phyloP scores from a whole-genome alignment of 2,888 invertebrate species.

The Asteroscopus sphinx region DNA sequence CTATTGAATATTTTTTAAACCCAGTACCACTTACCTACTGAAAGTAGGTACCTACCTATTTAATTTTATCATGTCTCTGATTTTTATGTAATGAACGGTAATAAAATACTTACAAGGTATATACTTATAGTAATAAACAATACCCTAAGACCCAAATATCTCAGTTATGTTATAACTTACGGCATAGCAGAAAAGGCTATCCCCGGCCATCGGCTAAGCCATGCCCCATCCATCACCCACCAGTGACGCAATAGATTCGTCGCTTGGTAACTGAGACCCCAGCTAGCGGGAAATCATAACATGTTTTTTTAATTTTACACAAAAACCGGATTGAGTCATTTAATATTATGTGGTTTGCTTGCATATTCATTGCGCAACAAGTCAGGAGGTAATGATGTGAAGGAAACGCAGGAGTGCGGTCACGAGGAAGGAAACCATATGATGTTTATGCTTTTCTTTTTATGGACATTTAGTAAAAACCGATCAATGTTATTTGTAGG shows the following conservation, averaged over 20 bases:
- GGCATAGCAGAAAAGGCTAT: not conserved
- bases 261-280: not conserved
- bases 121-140: too few relatives aligned
- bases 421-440: conserved; percentile 25
- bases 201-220: too few relatives aligned
- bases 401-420: not conserved
- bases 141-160: too few relatives aligned
- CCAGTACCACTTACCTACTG: not conserved
- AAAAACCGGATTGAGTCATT: conserved; percentile 3
- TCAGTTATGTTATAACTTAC: too few relatives aligned
- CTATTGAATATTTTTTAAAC: not conserved
- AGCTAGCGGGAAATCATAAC: not conserved
- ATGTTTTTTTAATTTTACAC: not conserved
- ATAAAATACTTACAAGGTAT: too few relatives aligned
- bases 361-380: not conserved
- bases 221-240: too few relatives aligned
- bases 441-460: not conserved
- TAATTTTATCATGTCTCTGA: too few relatives aligned
- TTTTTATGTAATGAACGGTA: too few relatives aligned
- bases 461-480: not conserved
- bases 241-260: not conserved
- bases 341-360: not conserved
- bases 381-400: not conserved
- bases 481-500: not conserved
- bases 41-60: too few relatives aligned